Evolutionary conservation across 2,888 invertebrate species (phyloP), one percentile per base, ranked within the genome.

Genomic region (Ichneumoninae sp.): DNA sequence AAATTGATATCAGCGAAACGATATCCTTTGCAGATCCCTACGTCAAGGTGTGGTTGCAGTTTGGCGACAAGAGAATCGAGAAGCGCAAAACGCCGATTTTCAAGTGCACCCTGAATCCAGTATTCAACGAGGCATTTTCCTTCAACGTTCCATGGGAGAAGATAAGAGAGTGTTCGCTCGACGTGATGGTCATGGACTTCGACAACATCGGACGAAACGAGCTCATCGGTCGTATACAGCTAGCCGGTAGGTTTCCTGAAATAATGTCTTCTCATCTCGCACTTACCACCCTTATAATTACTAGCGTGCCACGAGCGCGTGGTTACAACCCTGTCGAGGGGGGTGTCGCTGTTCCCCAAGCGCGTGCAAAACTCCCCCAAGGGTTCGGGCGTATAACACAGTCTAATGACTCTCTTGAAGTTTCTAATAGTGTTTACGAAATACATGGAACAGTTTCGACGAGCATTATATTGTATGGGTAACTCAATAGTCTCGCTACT

Each of bases 81-180:
- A 99, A 99, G 92, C 97, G 98, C 94, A 98, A 98, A 95, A 99
- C 98, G 76, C 98, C 98, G 85, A 97, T 98, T 92, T 98, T 97
- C 94, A 98, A 97, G 92, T 98, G 98, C 94, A 98, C 98, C 75
- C 95, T 99, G 90, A 98, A 99, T 94, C 99, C 99, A 0, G 97
- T 98, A 83, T 99, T 98, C 95, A 98, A 99, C 94, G 98, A 98
- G 94, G 97, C 98, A 13, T 99, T 99, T 95, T 97, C 97, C 72
- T 99, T 98, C 95, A 98, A 97, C 94, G 98, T 99, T 75, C 98
- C 98, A 19, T 98, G 98, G 98, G 98, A 99, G 94, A 98, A 98
- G 94, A 98, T 99, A 89, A 95, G 98, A 81, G 98, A 99, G 93
- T 98, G 98, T 92, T 98, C 98, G 69, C 95, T 99, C 87, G 98